These are phyloP conservation scores for Protodeltote pygarga DNA, from an alignment of 2,888 invertebrate species.

Conservation along the genomic window DNA sequence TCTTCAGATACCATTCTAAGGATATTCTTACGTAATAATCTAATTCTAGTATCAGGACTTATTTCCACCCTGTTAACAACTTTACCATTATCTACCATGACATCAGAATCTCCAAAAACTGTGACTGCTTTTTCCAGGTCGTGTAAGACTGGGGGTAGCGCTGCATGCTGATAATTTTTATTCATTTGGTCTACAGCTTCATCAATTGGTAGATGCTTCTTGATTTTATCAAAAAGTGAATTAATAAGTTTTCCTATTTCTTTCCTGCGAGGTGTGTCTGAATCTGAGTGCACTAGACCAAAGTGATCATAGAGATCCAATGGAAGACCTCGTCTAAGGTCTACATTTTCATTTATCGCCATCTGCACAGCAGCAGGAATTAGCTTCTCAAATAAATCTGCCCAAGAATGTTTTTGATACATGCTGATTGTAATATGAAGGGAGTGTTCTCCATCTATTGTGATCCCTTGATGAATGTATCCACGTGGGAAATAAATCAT, in stretches of 20 bases:
- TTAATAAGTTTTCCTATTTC: slow-evolving; percentile 84
- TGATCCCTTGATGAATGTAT: slow-evolving; percentile 94
- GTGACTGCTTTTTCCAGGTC: slow-evolving; percentile 90
- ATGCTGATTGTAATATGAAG: slow-evolving; percentile 97
- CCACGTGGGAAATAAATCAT: slow-evolving; percentile 97
- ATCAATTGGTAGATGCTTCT: slow-evolving; percentile 89
- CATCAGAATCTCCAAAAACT: slow-evolving; percentile 91
- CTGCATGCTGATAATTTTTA: slow-evolving; percentile 93
- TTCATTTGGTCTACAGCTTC: slow-evolving; percentile 95
- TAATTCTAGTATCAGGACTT: slow-evolving; percentile 88
- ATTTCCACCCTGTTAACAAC: slow-evolving; percentile 90
- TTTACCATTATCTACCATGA: slow-evolving; percentile 88
- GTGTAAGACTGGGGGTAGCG: slow-evolving; percentile 93
- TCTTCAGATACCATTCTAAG: slow-evolving; percentile 89
- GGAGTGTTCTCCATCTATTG: slow-evolving; percentile 93
- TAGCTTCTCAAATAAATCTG: slow-evolving; percentile 94
- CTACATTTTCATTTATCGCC: slow-evolving; percentile 90
- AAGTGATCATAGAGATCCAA: slow-evolving; percentile 91
- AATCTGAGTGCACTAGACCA: slow-evolving; percentile 90
- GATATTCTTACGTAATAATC: slow-evolving; percentile 87
- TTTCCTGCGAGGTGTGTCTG: slow-evolving; percentile 73
- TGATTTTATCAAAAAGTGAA: slow-evolving; percentile 86
- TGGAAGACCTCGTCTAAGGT: slow-evolving; percentile 93
- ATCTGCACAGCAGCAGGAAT: slow-evolving; percentile 91
- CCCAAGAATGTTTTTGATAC: slow-evolving; percentile 96